Conservation (phyloP, 1,140 invertebrate species). For the Rhopalosiphum maidis region DNA sequence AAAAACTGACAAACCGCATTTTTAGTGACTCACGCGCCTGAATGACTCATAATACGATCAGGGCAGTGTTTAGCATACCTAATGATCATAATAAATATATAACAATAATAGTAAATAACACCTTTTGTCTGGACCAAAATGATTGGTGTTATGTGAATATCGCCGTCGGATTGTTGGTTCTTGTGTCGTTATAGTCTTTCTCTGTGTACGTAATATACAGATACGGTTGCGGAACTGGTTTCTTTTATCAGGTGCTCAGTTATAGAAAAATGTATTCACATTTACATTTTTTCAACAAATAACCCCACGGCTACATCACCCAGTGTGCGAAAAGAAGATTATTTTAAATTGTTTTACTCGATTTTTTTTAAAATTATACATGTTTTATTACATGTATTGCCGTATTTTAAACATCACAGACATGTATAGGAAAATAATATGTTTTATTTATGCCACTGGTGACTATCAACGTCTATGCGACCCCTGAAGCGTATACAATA, state of each 20-base stretch:
- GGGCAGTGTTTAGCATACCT: neutral
- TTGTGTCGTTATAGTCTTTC: neutral
- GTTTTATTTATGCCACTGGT: neutral
- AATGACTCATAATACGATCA: slow-evolving; percentile 4
- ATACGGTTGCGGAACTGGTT: neutral
- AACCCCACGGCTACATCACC: neutral
- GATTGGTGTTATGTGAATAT: neutral
- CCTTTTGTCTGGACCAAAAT: neutral
- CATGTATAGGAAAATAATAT: neutral
- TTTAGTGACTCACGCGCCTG: neutral
- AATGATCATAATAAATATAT: neutral
- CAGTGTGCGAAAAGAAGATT: neutral
- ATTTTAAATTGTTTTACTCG: neutral
- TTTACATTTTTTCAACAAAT: neutral
- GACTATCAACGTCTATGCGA: neutral
- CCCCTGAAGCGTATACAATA: neutral
- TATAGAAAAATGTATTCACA: neutral
- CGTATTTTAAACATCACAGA: neutral
- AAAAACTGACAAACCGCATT: neutral
- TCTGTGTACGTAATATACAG: neutral
- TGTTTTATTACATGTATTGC: neutral
- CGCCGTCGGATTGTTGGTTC: neutral
- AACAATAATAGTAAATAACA: neutral
- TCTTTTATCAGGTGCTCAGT: neutral
- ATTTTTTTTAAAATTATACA: neutral